phyloP scores from a whole-genome alignment of 2,113 vertebrate species.

The Mesoclemmys tuberculata region DNA sequence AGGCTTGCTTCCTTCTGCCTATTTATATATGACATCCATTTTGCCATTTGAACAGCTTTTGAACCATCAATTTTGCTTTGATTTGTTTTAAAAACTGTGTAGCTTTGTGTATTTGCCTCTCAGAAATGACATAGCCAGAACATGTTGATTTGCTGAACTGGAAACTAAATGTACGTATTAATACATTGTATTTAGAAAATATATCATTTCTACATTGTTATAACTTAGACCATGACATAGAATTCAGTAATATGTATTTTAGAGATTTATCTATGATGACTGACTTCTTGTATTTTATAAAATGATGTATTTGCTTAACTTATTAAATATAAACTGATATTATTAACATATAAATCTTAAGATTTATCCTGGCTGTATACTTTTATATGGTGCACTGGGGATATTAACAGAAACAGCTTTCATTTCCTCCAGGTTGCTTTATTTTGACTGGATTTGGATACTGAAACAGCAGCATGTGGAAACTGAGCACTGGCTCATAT shows the following conservation, averaged over 20 bases:
- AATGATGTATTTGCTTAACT: conserved; percentile 65
- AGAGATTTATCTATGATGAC: conserved; percentile 48
- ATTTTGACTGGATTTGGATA: conserved; percentile 43
- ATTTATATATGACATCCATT: neutral
- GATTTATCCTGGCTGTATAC: conserved; percentile 28
- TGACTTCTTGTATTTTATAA: conserved; percentile 52
- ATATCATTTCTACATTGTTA: neutral
- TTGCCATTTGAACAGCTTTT: neutral
- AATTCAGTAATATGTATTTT: conserved; percentile 28
- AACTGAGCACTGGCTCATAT: neutral
- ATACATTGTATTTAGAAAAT: conserved; percentile 33
- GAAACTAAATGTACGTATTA: neutral
- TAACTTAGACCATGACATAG: conserved; percentile 11
- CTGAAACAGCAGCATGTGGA: conserved; percentile 34
- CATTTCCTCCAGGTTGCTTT: conserved; percentile 66
- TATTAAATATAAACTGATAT: conserved; percentile 58
- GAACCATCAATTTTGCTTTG: neutral
- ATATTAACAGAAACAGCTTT: conserved; percentile 58
- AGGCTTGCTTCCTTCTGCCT: neutral
- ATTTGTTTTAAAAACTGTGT: neutral
- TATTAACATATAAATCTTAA: conserved; percentile 75
- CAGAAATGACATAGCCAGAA: neutral
- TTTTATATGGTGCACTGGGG: conserved; percentile 57
- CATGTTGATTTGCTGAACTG: conserved; percentile 6
- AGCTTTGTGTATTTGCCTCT: neutral